A percentile compares a stretch with the other conserved stretches of the same genome.
These are phyloP conservation scores for Germaria angustata DNA, from an alignment of 2,888 invertebrate genomes.

Conservation along the genomic window DNA sequence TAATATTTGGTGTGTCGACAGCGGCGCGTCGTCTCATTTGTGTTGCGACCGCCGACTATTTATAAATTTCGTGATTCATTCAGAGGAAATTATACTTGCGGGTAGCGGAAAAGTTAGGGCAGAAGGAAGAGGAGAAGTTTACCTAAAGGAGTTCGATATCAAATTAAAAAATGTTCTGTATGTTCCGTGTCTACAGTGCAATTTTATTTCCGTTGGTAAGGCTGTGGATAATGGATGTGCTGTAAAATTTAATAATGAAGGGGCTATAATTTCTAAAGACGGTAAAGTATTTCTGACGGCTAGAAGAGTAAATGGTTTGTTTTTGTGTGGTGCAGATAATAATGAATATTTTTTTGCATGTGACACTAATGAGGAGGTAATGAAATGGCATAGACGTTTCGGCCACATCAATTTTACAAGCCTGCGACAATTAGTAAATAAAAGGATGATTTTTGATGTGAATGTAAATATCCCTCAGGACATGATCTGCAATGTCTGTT, in stretches of 20 bases:
- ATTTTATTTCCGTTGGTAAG: constrained; percentile 2
- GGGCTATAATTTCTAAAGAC: background rate
- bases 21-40: background rate
- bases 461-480: background rate
- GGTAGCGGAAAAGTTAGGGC: background rate
- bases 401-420: constrained; percentile 3
- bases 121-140: background rate
- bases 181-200: background rate
- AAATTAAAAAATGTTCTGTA: constrained; percentile 5
- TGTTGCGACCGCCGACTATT: constrained; percentile 3
- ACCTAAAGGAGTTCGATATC: too few species aligned
- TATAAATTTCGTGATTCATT: background rate
- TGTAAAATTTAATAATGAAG: background rate
- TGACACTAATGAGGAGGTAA: background rate
- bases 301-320: background rate
- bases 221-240: constrained; percentile 5
- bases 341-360: background rate
- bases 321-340: too few species aligned
- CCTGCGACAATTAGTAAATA: background rate
- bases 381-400: constrained; percentile 10
- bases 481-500: background rate
- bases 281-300: background rate
- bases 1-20: constrained; percentile 28
- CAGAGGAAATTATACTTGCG: background rate
- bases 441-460: background rate